Percentiles rank a stretch among this genome's conserved stretches.
Evolutionary conservation across 2,113 vertebrate species (phyloP).

Genomic region (Crotalus horridus): DNA sequence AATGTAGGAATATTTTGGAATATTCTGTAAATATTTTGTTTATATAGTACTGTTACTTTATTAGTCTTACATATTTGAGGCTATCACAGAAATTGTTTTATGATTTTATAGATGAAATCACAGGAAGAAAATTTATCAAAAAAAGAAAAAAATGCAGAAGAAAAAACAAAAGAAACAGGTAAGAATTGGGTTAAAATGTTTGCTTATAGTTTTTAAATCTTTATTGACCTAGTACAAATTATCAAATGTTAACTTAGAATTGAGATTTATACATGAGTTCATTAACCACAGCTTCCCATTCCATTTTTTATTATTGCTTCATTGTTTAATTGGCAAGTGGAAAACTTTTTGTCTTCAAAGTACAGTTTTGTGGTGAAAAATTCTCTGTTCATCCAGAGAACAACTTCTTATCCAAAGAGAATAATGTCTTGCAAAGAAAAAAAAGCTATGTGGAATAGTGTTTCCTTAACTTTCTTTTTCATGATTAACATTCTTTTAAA

Average conservation of each 20-base stretch:
- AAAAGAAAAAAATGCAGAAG: slow-evolving; percentile 12
- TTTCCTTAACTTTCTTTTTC: background rate
- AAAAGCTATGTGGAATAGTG: background rate
- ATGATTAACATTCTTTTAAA: background rate
- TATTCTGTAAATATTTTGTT: background rate
- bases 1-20: background rate
- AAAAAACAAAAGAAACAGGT: slow-evolving; percentile 32
- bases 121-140: slow-evolving; percentile 16
- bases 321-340: background rate
- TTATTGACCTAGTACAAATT: background rate
- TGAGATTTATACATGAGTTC: background rate
- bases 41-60: background rate
- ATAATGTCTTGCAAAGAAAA: background rate
- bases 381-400: background rate
- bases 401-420: background rate
- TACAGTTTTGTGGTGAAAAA: background rate
- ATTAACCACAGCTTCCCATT: background rate
- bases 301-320: background rate
- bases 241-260: background rate
- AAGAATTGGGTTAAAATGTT: background rate
- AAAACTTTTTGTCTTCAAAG: background rate
- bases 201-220: background rate
- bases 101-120: slow-evolving; percentile 16
- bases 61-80: background rate
- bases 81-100: background rate